Conservation (phyloP, 2,888 invertebrate species). For the Cyaniris semiargus region DNA sequence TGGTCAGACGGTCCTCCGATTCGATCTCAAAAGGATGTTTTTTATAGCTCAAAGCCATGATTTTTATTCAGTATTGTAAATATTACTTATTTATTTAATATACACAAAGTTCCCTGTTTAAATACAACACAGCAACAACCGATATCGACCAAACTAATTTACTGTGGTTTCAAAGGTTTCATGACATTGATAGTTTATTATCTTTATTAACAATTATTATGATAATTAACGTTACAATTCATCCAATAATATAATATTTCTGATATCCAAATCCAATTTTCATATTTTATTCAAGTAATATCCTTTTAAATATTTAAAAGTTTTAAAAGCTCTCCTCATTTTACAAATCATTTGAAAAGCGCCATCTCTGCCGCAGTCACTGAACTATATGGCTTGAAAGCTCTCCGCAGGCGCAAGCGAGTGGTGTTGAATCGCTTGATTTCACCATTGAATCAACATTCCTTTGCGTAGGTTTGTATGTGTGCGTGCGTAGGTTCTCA, state of each 20-base stretch:
- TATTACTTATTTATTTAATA: not conserved
- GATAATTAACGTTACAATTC: too few species aligned
- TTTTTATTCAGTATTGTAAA: conserved; percentile 27
- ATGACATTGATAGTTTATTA: not conserved
- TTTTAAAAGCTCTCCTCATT: conserved; percentile 49
- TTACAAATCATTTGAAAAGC: conserved; percentile 44
- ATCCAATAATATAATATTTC: not conserved
- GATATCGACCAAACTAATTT: not conserved
- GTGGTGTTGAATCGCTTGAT: conserved; percentile 72
- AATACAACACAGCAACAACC: conserved; percentile 35
- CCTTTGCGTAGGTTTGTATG: conserved; percentile 72
- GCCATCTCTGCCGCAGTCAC: conserved; percentile 63
- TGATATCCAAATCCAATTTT: not conserved
- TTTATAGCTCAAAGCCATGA: conserved; percentile 65
- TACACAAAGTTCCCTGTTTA: conserved; percentile 40
- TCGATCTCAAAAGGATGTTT: conserved; percentile 77
- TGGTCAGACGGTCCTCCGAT: conserved; percentile 77
- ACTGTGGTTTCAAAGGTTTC: not conserved
- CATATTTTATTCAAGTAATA: not conserved
- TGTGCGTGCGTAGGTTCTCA: conserved; percentile 72
- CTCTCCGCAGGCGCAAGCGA: conserved; percentile 66
- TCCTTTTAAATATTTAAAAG: not conserved
- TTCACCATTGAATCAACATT: conserved; percentile 80
- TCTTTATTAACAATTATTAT: not conserved
- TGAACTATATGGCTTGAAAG: conserved; percentile 63